Evolutionary conservation across 2,113 vertebrate species (phyloP).

Genomic region (Syngnathus scovelli): DNA sequence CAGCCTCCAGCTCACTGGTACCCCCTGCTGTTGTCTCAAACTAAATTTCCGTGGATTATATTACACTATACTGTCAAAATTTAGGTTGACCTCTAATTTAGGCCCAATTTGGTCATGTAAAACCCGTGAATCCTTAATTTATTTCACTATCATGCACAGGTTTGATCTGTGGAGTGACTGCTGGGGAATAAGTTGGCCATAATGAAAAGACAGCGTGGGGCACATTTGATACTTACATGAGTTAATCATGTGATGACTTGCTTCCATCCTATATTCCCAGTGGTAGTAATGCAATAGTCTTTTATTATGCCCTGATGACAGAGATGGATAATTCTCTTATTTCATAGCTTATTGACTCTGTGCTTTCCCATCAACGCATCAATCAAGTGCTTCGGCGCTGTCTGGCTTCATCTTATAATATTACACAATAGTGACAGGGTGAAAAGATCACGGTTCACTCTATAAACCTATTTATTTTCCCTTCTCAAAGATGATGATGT

Average conservation of each 20-base stretch:
- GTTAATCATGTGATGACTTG: slow-evolving; percentile 39
- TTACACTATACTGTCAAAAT: not conserved
- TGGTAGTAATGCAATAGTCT: slow-evolving; percentile 29
- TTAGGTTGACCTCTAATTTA: not conserved
- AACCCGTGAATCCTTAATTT: not conserved
- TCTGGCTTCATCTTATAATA: slow-evolving; percentile 8
- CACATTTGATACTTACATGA: slow-evolving; percentile 52
- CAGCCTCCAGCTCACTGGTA: slow-evolving; percentile 21
- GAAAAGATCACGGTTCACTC: not conserved
- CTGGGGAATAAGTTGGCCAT: slow-evolving; percentile 48
- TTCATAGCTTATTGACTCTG: slow-evolving; percentile 39
- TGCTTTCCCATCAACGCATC: slow-evolving; percentile 21
- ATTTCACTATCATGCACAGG: slow-evolving; percentile 35
- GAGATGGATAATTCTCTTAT: slow-evolving; percentile 41
- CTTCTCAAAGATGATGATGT: not conserved
- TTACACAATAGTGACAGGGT: not conserved
- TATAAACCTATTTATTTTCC: not conserved
- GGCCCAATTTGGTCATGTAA: not conserved
- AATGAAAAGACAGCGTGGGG: slow-evolving; percentile 59
- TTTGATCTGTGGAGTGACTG: slow-evolving; percentile 20
- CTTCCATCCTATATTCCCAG: slow-evolving; percentile 17
- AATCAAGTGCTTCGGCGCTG: slow-evolving; percentile 31
- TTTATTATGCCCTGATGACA: slow-evolving; percentile 38
- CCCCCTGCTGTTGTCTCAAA: slow-evolving; percentile 61
- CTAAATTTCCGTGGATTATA: not conserved